Base-by-base conservation (phyloP, 2,113 vertebrate genomes). In the Odontophorus gujanensis region DNA sequence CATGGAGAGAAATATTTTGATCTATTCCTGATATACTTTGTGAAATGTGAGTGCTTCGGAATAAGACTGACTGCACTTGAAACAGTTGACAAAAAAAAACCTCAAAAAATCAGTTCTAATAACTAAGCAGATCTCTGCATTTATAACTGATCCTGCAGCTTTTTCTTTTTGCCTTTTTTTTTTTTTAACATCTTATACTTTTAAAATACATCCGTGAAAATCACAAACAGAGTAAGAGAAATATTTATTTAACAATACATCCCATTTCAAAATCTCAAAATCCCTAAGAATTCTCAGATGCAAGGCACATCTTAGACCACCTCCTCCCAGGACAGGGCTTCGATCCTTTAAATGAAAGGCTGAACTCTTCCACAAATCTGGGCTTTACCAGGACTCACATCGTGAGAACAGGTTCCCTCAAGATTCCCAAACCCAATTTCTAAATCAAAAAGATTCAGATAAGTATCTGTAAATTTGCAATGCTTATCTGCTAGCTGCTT, bases 381-480 rank as follows among this genome's bases (percentile, higher is more conserved):
- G 65, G 76, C 63, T 95, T 94, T 91, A 92, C 85, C 50, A 86
- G 43, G 57, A 66, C 75, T 68, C 76, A 90, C 86, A 92, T 94
- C 80, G 9, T 97, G 93, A 95, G 93, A 96, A 96, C 87, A 68
- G 69, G 57, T 40, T n/a, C 82, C 81, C 89, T 75, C 80, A 40
- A 84, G 93, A 86, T 96, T 95, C 95, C 90, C 93, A 96, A 97
- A 94, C 58, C 21, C 76, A 66, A 92, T 95, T 94, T 88, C 95
- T 95, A 95, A 92, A 95, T 85, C 73, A 93, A 91, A 95, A 95
- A 69, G 92, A 79, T 53, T 86, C 85, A 95, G 96, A 94, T 95
- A 90, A 92, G 47, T 92, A 96, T 95, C 93, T 93, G 62, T 90
- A 83, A 80, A 97, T 96, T 95, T 96, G 96, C 95, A 95, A 95